Base-by-base conservation (phyloP, 2,888 invertebrate genomes). In the Polia nebulosa region DNA sequence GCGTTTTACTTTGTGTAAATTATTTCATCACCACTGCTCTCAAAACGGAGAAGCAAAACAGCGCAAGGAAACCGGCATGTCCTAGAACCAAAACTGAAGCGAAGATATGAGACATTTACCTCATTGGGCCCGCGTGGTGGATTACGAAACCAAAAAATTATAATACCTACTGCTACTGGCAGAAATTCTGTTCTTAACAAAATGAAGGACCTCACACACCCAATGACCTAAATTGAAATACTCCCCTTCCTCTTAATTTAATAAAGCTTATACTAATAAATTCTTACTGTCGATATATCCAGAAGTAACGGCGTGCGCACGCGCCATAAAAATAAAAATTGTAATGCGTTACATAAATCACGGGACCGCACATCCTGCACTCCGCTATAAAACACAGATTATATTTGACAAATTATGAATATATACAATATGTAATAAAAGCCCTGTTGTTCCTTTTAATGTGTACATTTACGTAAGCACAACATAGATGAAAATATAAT, bases 361-460 rank as follows among this genome's bases (percentile, higher is more conserved):
- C 4, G 45, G 67, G 74, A 78, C 73, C 83, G 67, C 81, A 77
- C 81, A 75, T 66, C 55, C 68, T 71, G 68, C 71, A 56, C 52
- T 60, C 49, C 49, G 58, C 53, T 82, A 85, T 82, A 81, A 81
- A 77, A 76, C 65, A 71, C 17, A 68, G 7, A 36, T 52, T 69
- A 20, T 75, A 44, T 76, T 69, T 66, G 80, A 84, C 82, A 83
- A 84, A 85, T 86, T 84, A 81, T n/a, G n/a, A n/a, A n/a, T n/a
- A n/a, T n/a, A n/a, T n/a, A n/a, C n/a, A n/a, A n/a, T n/a, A n/a
- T n/a, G n/a, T n/a, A n/a, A n/a, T n/a, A n/a, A n/a, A n/a, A n/a
- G n/a, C n/a, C n/a, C n/a, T n/a, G n/a, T n/a, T n/a, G n/a, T n/a
- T n/a, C n/a, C n/a, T n/a, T n/a, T n/a, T n/a, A n/a, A n/a, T n/a